Evolutionary conservation across 92 coral and sea anemone species (phyloP).

Genomic region (Parazoanthus atlanticus): DNA sequence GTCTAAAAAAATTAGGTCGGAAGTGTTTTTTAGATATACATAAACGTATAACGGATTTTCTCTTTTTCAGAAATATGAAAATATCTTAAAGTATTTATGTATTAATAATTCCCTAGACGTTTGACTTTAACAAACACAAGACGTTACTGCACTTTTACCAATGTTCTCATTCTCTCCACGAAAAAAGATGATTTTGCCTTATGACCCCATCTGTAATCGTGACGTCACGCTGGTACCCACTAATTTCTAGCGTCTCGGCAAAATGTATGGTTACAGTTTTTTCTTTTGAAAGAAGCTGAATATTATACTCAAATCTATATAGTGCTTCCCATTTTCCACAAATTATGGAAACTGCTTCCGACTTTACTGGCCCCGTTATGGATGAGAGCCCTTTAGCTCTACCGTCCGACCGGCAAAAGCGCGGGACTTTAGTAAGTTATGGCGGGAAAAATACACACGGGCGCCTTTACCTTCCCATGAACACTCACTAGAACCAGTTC

Average conservation of each 20-base stretch:
- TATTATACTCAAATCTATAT: no score
- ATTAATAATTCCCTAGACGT: background rate
- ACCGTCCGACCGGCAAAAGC: background rate
- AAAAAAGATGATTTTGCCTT: background rate
- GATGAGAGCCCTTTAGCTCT: no score
- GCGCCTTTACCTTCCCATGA: background rate
- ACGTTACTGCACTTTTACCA: background rate
- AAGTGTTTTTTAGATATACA: background rate
- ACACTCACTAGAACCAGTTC: background rate
- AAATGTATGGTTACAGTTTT: no score
- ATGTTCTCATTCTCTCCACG: background rate
- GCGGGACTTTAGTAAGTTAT: background rate
- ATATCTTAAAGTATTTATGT: slow-evolving; percentile 6
- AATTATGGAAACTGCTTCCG: background rate
- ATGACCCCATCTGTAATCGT: background rate
- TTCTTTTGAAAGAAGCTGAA: no score
- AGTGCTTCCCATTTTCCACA: no score
- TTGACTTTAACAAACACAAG: background rate
- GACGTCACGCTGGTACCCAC: no score
- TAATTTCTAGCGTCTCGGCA: no score
- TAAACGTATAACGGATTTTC: background rate
- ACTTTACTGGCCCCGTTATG: background rate
- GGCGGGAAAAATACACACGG: background rate
- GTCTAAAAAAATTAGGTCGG: background rate
- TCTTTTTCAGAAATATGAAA: background rate